These are phyloP conservation scores for Oreochromis niloticus DNA, from an alignment of 2,113 vertebrate species.

Conservation along the genomic window DNA sequence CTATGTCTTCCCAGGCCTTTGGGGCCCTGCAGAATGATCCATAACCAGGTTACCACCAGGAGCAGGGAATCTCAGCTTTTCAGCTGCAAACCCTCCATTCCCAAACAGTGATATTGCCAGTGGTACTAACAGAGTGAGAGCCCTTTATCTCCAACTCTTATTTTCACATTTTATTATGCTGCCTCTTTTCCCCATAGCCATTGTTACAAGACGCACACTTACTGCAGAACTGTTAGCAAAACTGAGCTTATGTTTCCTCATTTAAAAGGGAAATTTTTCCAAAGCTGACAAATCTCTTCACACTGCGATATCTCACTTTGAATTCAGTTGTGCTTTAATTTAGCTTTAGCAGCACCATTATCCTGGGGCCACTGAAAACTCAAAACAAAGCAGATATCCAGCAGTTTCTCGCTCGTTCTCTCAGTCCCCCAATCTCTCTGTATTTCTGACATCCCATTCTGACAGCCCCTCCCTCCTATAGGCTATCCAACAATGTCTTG, in stretches of 20 bases:
- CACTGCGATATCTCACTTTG: not conserved
- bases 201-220: constrained; percentile 4
- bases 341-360: not conserved
- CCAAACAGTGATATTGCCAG: constrained; percentile 3
- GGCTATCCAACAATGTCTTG: constrained; percentile 55
- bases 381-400: constrained; percentile 31
- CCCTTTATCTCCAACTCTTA: constrained; percentile 28
- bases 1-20: not conserved
- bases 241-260: constrained; percentile 13
- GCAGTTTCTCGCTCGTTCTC: not conserved
- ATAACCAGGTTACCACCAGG: constrained; percentile 26
- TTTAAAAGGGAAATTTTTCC: constrained; percentile 18
- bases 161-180: constrained; percentile 43
- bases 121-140: not conserved
- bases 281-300: constrained; percentile 30
- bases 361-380: not conserved
- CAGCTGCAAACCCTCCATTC: not conserved
- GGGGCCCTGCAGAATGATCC: not conserved
- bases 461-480: constrained; percentile 25
- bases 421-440: not conserved
- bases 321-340: constrained; percentile 12
- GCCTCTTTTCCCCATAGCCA: constrained; percentile 13
- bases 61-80: not conserved
- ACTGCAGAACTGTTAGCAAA: constrained; percentile 25
- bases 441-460: constrained; percentile 7